Percentiles rank a stretch among this genome's conserved stretches.
Evolutionary conservation across 2,113 vertebrate genomes (phyloP).

Genomic region (Archilochus colubris): DNA sequence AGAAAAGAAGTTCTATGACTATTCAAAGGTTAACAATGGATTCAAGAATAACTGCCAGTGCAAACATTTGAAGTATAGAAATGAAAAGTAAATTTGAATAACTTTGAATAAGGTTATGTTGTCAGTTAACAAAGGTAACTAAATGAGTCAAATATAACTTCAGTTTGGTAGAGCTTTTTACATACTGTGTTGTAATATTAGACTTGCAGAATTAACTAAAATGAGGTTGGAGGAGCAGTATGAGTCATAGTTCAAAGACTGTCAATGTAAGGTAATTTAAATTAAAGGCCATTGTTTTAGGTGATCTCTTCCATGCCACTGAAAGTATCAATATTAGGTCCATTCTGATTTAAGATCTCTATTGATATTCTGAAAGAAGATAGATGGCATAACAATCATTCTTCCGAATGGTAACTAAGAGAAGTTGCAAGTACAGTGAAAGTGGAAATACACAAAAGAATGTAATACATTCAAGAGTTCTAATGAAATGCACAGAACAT

Average conservation of each 20-base stretch:
- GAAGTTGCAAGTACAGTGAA: neutral
- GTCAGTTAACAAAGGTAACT: neutral
- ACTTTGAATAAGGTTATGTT: neutral
- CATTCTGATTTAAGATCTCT: neutral
- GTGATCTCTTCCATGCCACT: neutral
- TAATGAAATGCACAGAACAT: neutral
- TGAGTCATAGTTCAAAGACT: neutral
- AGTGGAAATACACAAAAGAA: neutral
- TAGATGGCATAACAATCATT: neutral
- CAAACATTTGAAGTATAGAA: neutral
- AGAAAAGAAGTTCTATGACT: neutral
- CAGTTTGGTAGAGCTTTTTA: neutral
- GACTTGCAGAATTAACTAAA: neutral
- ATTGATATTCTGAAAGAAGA: neutral
- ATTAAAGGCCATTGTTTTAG: neutral
- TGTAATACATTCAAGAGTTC: neutral
- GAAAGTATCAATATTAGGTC: neutral
- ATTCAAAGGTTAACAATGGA: neutral
- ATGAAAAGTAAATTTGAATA: neutral
- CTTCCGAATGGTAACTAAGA: neutral
- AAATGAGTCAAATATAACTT: neutral
- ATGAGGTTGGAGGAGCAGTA: neutral
- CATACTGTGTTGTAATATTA: neutral
- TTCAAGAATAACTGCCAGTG: neutral
- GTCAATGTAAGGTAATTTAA: neutral